Conservation (phyloP, 2,888 invertebrate species). For the Pyrocoelia pectoralis region DNA sequence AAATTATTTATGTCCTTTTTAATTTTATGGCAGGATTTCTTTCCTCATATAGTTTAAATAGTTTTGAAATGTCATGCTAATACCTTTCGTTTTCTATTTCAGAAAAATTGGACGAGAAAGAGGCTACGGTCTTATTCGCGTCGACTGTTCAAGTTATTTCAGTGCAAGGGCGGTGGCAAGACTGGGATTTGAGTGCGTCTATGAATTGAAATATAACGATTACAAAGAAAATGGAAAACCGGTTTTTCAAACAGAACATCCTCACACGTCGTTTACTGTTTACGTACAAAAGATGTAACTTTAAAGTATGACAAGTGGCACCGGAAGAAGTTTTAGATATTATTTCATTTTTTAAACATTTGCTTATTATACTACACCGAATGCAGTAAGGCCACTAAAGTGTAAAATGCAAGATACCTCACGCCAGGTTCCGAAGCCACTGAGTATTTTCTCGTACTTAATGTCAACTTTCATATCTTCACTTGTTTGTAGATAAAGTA, state of each 20-base stretch:
- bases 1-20: too few relatives aligned
- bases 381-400: too few relatives aligned
- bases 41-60: background rate
- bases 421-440: too few relatives aligned
- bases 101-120: constrained; percentile 66
- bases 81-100: constrained; percentile 53
- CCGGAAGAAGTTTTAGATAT: too few relatives aligned
- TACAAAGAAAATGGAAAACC: constrained; percentile 69
- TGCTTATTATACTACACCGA: too few relatives aligned
- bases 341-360: too few relatives aligned
- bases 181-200: constrained; percentile 74
- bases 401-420: too few relatives aligned
- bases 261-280: constrained; percentile 53
- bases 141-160: constrained; percentile 79
- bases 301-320: too few relatives aligned
- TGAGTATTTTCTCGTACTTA: too few relatives aligned
- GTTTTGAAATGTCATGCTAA: too few relatives aligned
- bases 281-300: constrained; percentile 46
- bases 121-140: constrained; percentile 68
- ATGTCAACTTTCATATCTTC: too few relatives aligned
- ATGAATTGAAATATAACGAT: constrained; percentile 71
- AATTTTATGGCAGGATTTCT: too few relatives aligned
- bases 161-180: constrained; percentile 77
- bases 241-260: constrained; percentile 69
- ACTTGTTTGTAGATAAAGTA: background rate